A percentile compares a stretch with the other conserved stretches of the same genome.
These are phyloP conservation scores for Dendrolimus houi DNA, from an alignment of 2,888 invertebrate species.

Conservation along the genomic window DNA sequence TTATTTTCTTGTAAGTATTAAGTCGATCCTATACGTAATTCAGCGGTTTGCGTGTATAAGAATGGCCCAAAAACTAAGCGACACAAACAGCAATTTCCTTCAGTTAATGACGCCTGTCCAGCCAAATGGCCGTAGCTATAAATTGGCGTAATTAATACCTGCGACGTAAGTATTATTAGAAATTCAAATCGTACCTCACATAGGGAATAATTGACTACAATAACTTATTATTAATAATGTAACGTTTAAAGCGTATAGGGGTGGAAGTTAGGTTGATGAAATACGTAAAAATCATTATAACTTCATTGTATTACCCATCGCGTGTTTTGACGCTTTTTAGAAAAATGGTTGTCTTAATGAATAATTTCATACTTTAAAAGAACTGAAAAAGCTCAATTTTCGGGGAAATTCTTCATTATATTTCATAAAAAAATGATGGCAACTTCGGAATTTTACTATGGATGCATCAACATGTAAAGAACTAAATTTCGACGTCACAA, in stretches of 20 bases:
- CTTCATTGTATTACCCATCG: no score
- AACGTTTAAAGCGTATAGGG: not conserved
- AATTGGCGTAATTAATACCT: slow-evolving; percentile 19
- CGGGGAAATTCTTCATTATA: no score
- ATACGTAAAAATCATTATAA: no score
- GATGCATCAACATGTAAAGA: no score
- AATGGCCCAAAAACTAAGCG: slow-evolving; percentile 9
- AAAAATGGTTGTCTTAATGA: no score
- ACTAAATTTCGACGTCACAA: no score
- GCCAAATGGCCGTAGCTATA: slow-evolving; percentile 3
- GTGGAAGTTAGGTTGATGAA: no score
- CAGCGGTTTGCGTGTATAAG: slow-evolving; percentile 1
- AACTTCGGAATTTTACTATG: no score
- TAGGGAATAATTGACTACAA: not conserved
- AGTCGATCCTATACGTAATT: not conserved
- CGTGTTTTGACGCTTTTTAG: no score
- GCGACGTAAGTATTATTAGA: slow-evolving; percentile 17
- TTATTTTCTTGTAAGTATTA: not conserved
- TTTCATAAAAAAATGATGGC: no score
- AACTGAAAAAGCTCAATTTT: no score
- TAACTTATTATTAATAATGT: not conserved
- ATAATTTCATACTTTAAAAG: no score
- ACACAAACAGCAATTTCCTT: slow-evolving; percentile 10
- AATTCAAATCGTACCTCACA: slow-evolving; percentile 21
- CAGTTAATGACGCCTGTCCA: slow-evolving; percentile 4